Evolutionary conservation across 2,888 invertebrate genomes (phyloP).

Genomic region (Dolomedes plantarius): DNA sequence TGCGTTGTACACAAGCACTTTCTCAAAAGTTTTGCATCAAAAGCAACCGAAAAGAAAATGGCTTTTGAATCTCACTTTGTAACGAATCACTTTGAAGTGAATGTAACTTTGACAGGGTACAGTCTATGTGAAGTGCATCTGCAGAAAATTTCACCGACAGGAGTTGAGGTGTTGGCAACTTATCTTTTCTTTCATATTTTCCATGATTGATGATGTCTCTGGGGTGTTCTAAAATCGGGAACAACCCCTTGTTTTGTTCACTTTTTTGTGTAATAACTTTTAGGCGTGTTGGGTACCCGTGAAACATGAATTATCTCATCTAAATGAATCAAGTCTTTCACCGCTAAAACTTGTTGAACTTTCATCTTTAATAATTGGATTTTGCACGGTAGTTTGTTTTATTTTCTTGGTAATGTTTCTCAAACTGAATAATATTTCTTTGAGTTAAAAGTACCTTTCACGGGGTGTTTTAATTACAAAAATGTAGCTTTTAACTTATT

Average conservation of each 20-base stretch:
- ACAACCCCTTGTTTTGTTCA: not conserved
- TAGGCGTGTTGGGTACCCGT: not conserved
- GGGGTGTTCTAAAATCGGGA: slow-evolving; percentile 7
- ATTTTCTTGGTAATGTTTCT: too few species aligned
- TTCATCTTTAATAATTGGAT: not conserved
- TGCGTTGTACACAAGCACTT: too few species aligned
- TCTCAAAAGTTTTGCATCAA: not conserved
- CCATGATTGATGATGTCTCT: not conserved
- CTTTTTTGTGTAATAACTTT: not conserved
- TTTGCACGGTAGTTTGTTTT: too few species aligned
- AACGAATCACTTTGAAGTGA: not conserved
- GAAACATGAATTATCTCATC: not conserved
- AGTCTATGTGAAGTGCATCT: slow-evolving; percentile 3
- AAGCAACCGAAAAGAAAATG: not conserved
- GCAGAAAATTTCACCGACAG: slow-evolving; percentile 1
- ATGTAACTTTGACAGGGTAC: not conserved
- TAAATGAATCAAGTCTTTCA: not conserved
- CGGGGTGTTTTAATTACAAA: too few species aligned
- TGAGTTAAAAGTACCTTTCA: too few species aligned
- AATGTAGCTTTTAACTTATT: too few species aligned
- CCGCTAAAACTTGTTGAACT: not conserved
- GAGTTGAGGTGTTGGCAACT: slow-evolving; percentile 1
- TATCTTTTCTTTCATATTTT: not conserved
- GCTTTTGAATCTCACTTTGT: not conserved
- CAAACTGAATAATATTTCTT: too few species aligned